Evolutionary conservation across 2,113 vertebrate species (phyloP), one percentile per base, ranked within the genome.

Genomic region (Mesembrinibis cayennensis): DNA sequence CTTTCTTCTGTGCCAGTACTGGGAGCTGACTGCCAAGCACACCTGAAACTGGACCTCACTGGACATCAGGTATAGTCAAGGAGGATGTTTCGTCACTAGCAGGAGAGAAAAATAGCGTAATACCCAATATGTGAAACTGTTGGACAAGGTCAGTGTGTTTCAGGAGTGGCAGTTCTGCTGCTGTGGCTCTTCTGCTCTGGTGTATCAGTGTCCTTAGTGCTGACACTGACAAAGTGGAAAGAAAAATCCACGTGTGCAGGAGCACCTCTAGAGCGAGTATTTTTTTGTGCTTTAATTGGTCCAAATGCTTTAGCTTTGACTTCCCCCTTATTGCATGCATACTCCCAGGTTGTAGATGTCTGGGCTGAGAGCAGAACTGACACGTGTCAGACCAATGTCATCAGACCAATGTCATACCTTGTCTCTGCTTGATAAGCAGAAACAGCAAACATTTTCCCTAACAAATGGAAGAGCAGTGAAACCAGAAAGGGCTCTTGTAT

Each of bases 111-210:
- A 6, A 1, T 0, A 17, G 18, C 2, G 2, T 18, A 17, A 58
- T 18, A 13, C 9, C 50, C 9, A 6, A 0, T 1, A 0, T 6
- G 44, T 29, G 8, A 40, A 40, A 25, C 17, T 34, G 61, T 10
- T n/a, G 50, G 40, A 23, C 6, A 2, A 34, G 66, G n/a, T 19
- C 26, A 5, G 13, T 4, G 23, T 32, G 25, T 32, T 61, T 25
- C 47, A 23, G 17, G n/a, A 66, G 58, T 2, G 26, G n/a, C 30
- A 21, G 63, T 25, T 61, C 53, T 76, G 53, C 47, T 53, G 27
- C 36, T 5, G 6, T 47, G 62, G 55, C 72, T 55, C n/a, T 29
- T 38, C 50, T 52, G 58, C 73, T 52, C 19, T 19, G 44, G 34
- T 11, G 26, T 32, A 2, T 11, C 59, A 11, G 44, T 16, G 16